Evolutionary conservation across 2,888 invertebrate genomes (phyloP), one percentile per base, ranked within the genome.

Genomic region (Ctenicera cuprea): DNA sequence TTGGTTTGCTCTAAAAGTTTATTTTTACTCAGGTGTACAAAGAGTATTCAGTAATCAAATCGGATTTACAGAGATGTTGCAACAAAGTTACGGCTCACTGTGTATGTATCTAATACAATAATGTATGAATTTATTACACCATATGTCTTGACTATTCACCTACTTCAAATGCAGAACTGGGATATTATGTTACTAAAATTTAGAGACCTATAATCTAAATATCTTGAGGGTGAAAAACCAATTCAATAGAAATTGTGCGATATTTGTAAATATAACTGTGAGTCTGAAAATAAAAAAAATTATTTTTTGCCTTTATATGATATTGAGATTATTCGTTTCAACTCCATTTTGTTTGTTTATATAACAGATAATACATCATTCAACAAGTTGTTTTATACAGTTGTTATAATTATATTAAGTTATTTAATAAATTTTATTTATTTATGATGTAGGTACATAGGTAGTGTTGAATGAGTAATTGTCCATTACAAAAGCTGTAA

Each of bases 71-170:
- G 14, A 43, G 26, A 65, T 18, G 30, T 64, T 64, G 8, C 48
- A 30, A 54, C 54, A 66, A 52, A 48, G 64, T 64, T 64, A 50
- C 37, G 48, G 48, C 48, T 26, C 14, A 41, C 50, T 20, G 20
- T 65, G 50, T 65, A 65, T 65, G 54, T 66, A 66, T 54, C 54
- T n/a, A 63, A 45, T 41, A 65, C 50, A 48, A 66, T 52, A 65
- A 52, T 66, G 26, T 66, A 38, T 41, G 50, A 52, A 66, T 54
- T 54, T 38, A 66, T 54, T 41, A 52, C 37, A 30, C 22, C 14
- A 38, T 66, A 54, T 66, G 66, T 38, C 41, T 64, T 64, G 30
- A 61, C 41, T 59, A 61, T 48, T 16, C 48, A 48, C 18, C 20
- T 48, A 48, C 9, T 48, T 48, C 4, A 48, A 14, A 4, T 16